phyloP scores from a whole-genome alignment of 1,140 invertebrate species.

The Lamellibrachia luymesi region DNA sequence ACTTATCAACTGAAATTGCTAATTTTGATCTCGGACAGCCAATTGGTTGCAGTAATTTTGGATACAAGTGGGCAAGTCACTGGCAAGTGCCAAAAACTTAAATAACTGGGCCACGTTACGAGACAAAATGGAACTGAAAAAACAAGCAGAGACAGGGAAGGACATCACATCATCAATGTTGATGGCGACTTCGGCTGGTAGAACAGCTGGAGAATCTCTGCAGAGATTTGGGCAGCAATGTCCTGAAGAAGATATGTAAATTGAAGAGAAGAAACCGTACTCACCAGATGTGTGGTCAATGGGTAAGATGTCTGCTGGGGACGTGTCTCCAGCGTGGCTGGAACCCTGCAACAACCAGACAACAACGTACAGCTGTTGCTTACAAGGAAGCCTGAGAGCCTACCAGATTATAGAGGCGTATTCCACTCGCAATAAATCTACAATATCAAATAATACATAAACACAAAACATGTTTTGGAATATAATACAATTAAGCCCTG shows the following conservation, averaged over 20 bases:
- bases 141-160: too few relatives aligned
- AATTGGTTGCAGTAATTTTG: not conserved
- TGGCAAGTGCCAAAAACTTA: too few relatives aligned
- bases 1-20: too few relatives aligned
- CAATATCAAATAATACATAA: not conserved
- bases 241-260: too few relatives aligned
- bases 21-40: not conserved
- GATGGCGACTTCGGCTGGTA: too few relatives aligned
- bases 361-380: not conserved
- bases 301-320: not conserved
- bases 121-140: too few relatives aligned
- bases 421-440: not conserved
- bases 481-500: too few relatives aligned
- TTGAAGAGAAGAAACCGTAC: not conserved
- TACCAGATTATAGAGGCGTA: not conserved
- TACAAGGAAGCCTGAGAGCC: not conserved
- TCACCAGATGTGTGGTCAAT: not conserved
- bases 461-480: not conserved
- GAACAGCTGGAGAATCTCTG: too few relatives aligned
- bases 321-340: not conserved
- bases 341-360: not conserved
- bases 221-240: too few relatives aligned
- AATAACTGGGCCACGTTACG: too few relatives aligned
- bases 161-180: too few relatives aligned
- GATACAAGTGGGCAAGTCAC: not conserved